Evolutionary conservation across 2,113 vertebrate genomes (phyloP), one percentile per base, ranked within the genome.

Genomic region (Pycnonotus jocosus): DNA sequence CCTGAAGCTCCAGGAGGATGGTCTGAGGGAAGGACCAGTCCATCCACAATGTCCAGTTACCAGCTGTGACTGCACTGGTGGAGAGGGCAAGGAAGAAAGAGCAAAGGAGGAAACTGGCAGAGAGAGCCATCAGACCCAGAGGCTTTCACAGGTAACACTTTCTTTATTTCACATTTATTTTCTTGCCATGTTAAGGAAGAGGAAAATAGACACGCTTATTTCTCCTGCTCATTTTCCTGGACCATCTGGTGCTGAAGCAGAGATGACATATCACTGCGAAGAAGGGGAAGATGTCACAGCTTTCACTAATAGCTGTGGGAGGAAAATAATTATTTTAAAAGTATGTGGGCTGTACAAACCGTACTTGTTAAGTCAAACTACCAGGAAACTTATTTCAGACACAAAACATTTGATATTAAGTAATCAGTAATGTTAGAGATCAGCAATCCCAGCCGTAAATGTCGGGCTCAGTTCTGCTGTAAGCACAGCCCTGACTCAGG

Each of bases 241-340:
- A 95, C 94, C 95, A 97, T 96, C 95, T 96, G 96, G 92, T 96
- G 93, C 92, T 91, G 90, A 93, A 96, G 90, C 81, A 96, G 92
- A 92, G 93, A 95, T 96, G 95, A 94, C 95, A 96, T 94, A 96
- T 96, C 90, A 74, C 84, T 96, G 95, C 0, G 51, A 97, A 92
- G 90, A 94, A 97, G 96, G 95, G 96, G 94, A 95, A 97, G 95
- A 96, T 95, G 95, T 97, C 94, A 96, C 93, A 94, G 92, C 86
- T 96, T 96, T 96, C 93, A 92, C 94, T 96, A 96, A 96, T 96
- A 95, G 96, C 93, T 95, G 94, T 96, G 92, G 96, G 95, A 95
- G 95, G 90, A 92, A 97, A 96, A 97, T 97, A 95, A 96, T 96
- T 95, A 97, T 97, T 97, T 97, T 96, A 96, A 97, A 97, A 95